phyloP scores from a whole-genome alignment of 2,797 vertebrate species.

The Poecilia picta region DNA sequence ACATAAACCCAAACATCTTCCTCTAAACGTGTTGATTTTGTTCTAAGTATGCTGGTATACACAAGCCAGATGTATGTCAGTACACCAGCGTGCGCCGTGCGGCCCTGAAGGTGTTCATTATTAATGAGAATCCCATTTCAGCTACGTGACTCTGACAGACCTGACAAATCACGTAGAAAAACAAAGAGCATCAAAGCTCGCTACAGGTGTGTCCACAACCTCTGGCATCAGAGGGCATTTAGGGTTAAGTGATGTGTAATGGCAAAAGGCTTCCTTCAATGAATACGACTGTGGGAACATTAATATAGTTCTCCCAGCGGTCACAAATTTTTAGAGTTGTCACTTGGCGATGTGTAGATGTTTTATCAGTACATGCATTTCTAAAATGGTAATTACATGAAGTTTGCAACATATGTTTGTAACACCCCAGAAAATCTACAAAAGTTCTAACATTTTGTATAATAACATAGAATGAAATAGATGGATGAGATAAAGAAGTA shows the following conservation, averaged over 20 bases:
- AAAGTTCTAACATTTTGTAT: background rate
- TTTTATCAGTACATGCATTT: background rate
- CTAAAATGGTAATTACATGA: background rate
- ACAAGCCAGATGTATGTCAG: conserved; percentile 40
- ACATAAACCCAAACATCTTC: conserved; percentile 61
- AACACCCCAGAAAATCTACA: background rate
- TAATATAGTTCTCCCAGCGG: background rate
- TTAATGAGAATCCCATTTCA: conserved; percentile 39
- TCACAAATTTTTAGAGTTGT: background rate
- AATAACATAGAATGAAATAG: background rate
- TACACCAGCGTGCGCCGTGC: conserved; percentile 25
- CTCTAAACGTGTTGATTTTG: conserved; percentile 50
- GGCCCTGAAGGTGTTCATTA: conserved; percentile 43
- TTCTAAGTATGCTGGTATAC: conserved; percentile 44
- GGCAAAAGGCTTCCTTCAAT: conserved; percentile 7
- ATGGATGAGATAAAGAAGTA: background rate
- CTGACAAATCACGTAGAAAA: conserved; percentile 36
- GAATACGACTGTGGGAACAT: conserved; percentile 10
- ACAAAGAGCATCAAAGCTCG: conserved; percentile 30
- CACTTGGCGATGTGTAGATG: background rate
- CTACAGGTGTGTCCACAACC: conserved; percentile 16
- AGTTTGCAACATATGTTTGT: background rate
- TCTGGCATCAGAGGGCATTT: conserved; percentile 23
- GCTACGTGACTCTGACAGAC: conserved; percentile 31
- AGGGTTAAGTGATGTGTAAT: conserved; percentile 30